Base-by-base conservation (phyloP, 2,797 vertebrate genomes). In the Anabas testudineus region DNA sequence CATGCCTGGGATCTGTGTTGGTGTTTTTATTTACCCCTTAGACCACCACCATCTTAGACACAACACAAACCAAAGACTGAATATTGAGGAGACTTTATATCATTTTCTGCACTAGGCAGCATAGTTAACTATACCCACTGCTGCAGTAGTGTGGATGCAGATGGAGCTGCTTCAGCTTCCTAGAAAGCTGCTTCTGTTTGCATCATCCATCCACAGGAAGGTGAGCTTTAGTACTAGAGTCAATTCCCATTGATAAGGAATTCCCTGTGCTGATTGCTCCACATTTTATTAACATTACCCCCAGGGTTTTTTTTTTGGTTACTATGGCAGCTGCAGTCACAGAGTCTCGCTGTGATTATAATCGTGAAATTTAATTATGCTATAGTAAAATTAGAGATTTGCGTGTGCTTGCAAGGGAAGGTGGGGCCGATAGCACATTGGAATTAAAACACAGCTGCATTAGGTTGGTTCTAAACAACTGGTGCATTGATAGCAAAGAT, bases 241-340 rank as follows among this genome's bases (percentile, higher is more conserved):
- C 72, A 66, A 86, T 90, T 82, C 52, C 76, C 76, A 76, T 84
- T 81, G 80, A 91, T 84, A 79, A 68, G 70, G 55, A 82, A 80
- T 82, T 62, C 62, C 63, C 60, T 54, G 63, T 71, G 46, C 72
- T 67, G 74, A 80, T 77, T 82, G 60, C 68, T 56, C 54, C 41
- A 59, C 57, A 68, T 82, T 76, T 82, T 64, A 82, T 87, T 85
- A 80, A 60, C 28, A 56, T 2, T 10, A 53, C 42, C 76, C 66
- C 18, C 5, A 24, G 64, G 74, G 64, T 32, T 36, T 55, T 37
- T 32, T 36, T 55, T 37, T 62, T n/a, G 67, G 84, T 88, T 88
- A 74, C 82, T 71, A 86, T 83, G 79, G 84, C 59, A 75, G 71
- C 74, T 34, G 48, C 53, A 64, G 67, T 84, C 66, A 53, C 60